Conservation (phyloP, 2,888 invertebrate genomes). For the Epirrhoe alternata region DNA sequence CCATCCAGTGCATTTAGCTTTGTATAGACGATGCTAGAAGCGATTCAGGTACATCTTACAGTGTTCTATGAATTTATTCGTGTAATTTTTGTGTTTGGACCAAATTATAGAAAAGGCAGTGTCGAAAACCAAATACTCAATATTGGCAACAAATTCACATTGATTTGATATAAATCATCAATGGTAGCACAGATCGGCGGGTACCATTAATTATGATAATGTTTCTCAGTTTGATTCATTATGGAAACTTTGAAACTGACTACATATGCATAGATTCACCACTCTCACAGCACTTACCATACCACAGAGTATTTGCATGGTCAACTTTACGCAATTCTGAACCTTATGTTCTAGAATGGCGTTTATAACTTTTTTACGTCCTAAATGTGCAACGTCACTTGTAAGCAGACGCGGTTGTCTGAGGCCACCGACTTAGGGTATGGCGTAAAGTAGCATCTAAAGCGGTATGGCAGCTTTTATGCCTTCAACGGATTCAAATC, state of each 20-base stretch:
- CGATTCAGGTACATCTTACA: too few relatives aligned
- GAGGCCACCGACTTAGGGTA: slow-evolving; percentile 51
- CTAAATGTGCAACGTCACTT: slow-evolving; percentile 68
- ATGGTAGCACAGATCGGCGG: slow-evolving; percentile 19
- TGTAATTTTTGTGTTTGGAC: neutral
- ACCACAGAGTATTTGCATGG: slow-evolving; percentile 37
- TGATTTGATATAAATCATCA: slow-evolving; percentile 4
- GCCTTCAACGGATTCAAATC: neutral
- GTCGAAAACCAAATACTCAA: neutral
- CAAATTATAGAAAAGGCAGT: neutral
- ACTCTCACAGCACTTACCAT: slow-evolving; percentile 44
- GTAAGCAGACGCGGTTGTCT: slow-evolving; percentile 64
- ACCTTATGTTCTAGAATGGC: slow-evolving; percentile 48
- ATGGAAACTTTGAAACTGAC: slow-evolving; percentile 44
- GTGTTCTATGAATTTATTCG: too few relatives aligned
- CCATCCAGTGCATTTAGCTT: slow-evolving; percentile 3
- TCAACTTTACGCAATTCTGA: slow-evolving; percentile 37
- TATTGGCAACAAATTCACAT: slow-evolving; percentile 4
- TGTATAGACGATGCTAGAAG: neutral
- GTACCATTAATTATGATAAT: slow-evolving; percentile 45
- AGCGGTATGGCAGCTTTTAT: slow-evolving; percentile 40
- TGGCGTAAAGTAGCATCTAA: slow-evolving; percentile 53
- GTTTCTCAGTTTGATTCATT: slow-evolving; percentile 41
- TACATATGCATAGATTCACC: slow-evolving; percentile 41
- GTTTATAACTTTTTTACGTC: slow-evolving; percentile 51